These are phyloP conservation scores for Melanchra persicariae DNA, from an alignment of 2,888 invertebrate species.

Conservation along the genomic window DNA sequence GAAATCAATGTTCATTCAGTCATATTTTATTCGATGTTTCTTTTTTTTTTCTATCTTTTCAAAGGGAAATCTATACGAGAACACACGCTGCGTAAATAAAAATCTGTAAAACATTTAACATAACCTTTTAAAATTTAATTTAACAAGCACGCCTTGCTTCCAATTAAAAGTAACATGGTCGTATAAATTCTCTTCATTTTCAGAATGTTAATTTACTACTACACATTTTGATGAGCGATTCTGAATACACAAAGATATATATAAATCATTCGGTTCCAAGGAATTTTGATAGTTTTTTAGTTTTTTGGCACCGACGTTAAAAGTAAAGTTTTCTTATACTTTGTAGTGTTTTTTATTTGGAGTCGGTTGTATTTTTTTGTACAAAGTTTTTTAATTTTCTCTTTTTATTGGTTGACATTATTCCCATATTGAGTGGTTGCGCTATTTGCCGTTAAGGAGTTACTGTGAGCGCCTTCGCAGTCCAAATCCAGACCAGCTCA, in stretches of 20 bases:
- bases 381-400: too few species aligned
- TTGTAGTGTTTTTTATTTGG: too few species aligned
- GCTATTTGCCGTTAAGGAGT: too few species aligned
- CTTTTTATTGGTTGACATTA: too few species aligned
- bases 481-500: too few species aligned
- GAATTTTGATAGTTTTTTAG: too few species aligned
- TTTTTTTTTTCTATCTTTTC: neutral
- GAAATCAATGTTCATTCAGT: slow-evolving; percentile 9
- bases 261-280: too few species aligned
- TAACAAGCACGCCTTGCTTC: neutral
- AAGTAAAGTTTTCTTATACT: too few species aligned
- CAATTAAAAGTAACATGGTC: slow-evolving; percentile 39
- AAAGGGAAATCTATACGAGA: neutral
- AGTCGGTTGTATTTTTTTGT: too few species aligned
- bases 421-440: too few species aligned
- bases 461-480: too few species aligned
- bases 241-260: neutral
- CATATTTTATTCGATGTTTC: neutral
- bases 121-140: slow-evolving; percentile 3
- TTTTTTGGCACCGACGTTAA: too few species aligned
- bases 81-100: neutral
- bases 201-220: slow-evolving; percentile 5
- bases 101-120: neutral
- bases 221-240: slow-evolving; percentile 10
- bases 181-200: slow-evolving; percentile 44